Base-by-base conservation (phyloP, 35 echinoderm and acorn worm genomes). In the Heliocidaris erythrogramma region DNA sequence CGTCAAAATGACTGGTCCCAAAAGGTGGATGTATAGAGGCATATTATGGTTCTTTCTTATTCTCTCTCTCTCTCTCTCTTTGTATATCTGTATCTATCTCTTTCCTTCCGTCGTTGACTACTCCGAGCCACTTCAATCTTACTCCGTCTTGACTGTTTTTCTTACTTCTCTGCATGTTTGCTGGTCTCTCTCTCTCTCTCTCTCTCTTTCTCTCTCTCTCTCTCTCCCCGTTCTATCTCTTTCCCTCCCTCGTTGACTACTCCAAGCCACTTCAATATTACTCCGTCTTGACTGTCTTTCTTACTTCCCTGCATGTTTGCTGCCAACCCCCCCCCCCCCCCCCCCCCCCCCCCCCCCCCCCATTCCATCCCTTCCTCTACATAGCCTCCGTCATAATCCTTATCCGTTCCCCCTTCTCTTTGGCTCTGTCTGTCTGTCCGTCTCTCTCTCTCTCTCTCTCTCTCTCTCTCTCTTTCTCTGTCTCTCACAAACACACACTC, bases 171-270 rank as follows among this genome's bases (percentile, higher is more conserved):
- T 42, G 35, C 35, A 42, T 42, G 35, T 42, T 42, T 42, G 35
- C 35, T 42, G 35, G n/a, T n/a, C 88, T 92, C 49, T 92, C 2
- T 52, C 90, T 92, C 49, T 30, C 12, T 92, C 49, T 52, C 47
- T 52, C n/a, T 53, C n/a, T 49, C 90, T 53, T 17, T 52, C 2
- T 92, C 13, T 48, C 5, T 92, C 47, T 92, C 48, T 24, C 7
- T 48, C 90, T 92, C 90, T 24, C 90, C 90, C 7, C 48, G 2
- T n/a, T 88, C 90, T 92, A 16, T 92, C 90, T 56, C 49, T 92
- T 8, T 92, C 90, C n/a, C 53, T 30, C 49, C 90, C 4, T 17
- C 48, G 13, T 92, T 48, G 1, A 24, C 86, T 56, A 11, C 90
- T 88, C 86, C 47, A 30, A 87, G 11, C 29, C 29, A 12, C 29